Base-by-base conservation (phyloP, 2,888 invertebrate species). In the Ophraella communa region DNA sequence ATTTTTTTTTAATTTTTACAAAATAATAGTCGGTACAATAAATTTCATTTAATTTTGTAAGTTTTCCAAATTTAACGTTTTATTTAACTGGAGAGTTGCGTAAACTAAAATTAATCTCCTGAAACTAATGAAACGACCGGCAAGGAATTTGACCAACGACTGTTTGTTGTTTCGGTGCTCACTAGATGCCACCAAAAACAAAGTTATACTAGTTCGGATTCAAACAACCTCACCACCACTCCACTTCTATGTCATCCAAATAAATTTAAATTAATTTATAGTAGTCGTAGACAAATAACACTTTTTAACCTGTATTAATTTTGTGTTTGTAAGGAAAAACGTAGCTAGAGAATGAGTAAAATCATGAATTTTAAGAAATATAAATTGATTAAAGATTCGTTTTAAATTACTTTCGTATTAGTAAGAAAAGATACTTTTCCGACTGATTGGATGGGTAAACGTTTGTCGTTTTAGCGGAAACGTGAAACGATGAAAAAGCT, bases 371-470 rank as follows among this genome's bases (percentile, higher is more conserved):
- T 24, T 4, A 2, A 24, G 5, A 24, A 24, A 24, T 30, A 30
- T 30, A 30, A 30, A 30, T 39, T 39, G 7, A 39, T 39, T 39
- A 1, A 8, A 30, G 7, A 2, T 17, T 14, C 11, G 4, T 35
- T 17, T 5, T 1, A 39, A 39, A 39, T 39, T 39, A n/a, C n/a
- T 39, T 39, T 5, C 8, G 7, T 39, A 17, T 7, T 39, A 14
- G 39, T 1, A 7, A 3, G 5, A 39, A 17, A 2, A n/a, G n/a
- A n/a, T 2, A 58, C 52, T 51, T 45, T 52, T 57, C 57, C 51
- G 54, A 64, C 47, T 64, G 64, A 64, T 64, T 64, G 64, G 64
- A 64, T 59, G 54, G 59, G 18, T 47, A 51, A 33, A 53, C 57
- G 52, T 51, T 57, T 58, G 35, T 53, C 35, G 52, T 63, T 58